Evolutionary conservation across 2,888 invertebrate genomes (phyloP).

Genomic region (Thumatha senex): DNA sequence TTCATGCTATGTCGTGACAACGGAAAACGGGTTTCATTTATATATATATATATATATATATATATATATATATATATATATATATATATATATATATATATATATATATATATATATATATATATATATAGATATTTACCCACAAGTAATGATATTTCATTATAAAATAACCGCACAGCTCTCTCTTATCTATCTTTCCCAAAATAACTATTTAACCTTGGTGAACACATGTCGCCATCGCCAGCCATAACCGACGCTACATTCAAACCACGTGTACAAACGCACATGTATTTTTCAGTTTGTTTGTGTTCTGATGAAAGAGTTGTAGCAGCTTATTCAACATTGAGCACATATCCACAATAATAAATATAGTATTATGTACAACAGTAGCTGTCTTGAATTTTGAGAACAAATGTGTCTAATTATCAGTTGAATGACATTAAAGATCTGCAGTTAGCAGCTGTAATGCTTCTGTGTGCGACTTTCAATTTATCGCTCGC

Average conservation of each 20-base stretch:
- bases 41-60: too few species aligned
- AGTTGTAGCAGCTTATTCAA: slow-evolving; percentile 4
- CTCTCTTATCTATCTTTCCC: not conserved
- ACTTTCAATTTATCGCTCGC: too few species aligned
- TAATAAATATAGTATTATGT: not conserved
- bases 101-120: too few species aligned
- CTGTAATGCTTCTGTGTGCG: too few species aligned
- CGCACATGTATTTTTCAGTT: not conserved
- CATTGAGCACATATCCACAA: slow-evolving; percentile 2
- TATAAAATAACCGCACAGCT: not conserved
- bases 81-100: too few species aligned
- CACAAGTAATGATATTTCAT: too few species aligned
- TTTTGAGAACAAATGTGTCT: not conserved
- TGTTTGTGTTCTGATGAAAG: slow-evolving; percentile 8
- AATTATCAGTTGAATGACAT: too few species aligned
- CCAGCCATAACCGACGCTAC: slow-evolving; percentile 4
- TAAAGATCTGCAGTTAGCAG: too few species aligned
- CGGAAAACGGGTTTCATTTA: too few species aligned
- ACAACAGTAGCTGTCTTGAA: not conserved
- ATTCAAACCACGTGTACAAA: slow-evolving; percentile 8
- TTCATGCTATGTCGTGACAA: too few species aligned
- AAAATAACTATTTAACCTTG: slow-evolving; percentile 11
- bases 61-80: too few species aligned
- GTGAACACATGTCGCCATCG: slow-evolving; percentile 3
- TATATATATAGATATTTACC: too few species aligned